These are phyloP conservation scores for Argyresthia goedartella DNA, from an alignment of 2,888 invertebrate species.

Conservation along the genomic window DNA sequence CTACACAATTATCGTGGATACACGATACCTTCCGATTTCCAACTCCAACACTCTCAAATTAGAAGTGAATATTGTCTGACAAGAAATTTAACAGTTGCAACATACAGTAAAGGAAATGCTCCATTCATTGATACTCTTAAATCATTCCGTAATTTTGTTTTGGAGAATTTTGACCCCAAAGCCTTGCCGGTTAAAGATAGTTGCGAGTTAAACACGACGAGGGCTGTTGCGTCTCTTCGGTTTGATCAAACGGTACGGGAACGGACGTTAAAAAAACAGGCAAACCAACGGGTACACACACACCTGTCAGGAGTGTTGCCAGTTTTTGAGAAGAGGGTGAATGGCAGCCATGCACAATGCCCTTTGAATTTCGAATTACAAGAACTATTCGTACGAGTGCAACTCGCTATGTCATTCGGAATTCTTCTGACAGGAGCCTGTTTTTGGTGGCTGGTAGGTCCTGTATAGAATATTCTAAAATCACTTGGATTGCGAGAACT, in stretches of 20 bases:
- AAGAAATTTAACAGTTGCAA: slow-evolving; percentile 51
- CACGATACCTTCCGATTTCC: slow-evolving; percentile 17
- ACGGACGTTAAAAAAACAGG: slow-evolving; percentile 70
- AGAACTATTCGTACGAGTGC: slow-evolving; percentile 8
- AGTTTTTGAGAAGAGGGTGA: slow-evolving; percentile 65
- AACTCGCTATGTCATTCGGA: too few species aligned
- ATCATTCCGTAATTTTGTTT: slow-evolving; percentile 23
- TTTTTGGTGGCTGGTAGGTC: background rate
- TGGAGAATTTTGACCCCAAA: slow-evolving; percentile 23
- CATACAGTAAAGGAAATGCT: slow-evolving; percentile 63
- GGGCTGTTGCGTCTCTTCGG: slow-evolving; percentile 24
- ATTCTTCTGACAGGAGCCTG: background rate
- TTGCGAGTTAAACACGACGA: background rate
- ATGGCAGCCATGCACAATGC: slow-evolving; percentile 44
- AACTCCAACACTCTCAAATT: too few species aligned
- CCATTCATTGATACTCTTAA: slow-evolving; percentile 63
- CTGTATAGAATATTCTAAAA: background rate
- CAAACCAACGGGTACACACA: slow-evolving; percentile 63
- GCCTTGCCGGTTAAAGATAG: background rate
- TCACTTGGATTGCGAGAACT: background rate
- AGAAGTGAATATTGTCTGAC: slow-evolving; percentile 10
- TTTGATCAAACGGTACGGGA: slow-evolving; percentile 25
- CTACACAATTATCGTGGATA: slow-evolving; percentile 36
- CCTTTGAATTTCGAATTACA: slow-evolving; percentile 37
- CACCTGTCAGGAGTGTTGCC: slow-evolving; percentile 68